Base-by-base conservation (phyloP, 1,140 invertebrate genomes). In the Drosophila jambulina region DNA sequence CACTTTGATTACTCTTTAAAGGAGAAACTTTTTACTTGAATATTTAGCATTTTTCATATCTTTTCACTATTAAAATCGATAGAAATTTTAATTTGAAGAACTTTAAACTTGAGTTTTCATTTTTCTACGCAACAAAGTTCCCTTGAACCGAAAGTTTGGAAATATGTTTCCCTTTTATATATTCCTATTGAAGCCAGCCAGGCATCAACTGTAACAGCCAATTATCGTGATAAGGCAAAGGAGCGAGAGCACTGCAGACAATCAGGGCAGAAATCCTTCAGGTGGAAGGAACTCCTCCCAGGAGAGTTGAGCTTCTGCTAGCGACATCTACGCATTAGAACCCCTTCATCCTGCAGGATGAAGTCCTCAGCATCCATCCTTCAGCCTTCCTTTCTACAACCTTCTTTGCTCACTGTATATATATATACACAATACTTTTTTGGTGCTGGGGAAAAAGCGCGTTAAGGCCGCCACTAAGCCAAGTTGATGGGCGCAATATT, bases 401-500 rank as follows among this genome's bases (percentile, higher is more conserved):
- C 13, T 25, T 46, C 21, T 7, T 4, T 42, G 15, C 62, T 32
- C 40, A 51, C 19, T 49, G 21, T 29, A 17, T 36, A 17, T 36
- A 17, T 12, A 21, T 25, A 36, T 36, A 13, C 4, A 7, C 2
- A 6, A 34, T 12, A 6, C 2, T 0, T 57, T 53, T 38, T 43
- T 46, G 21, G 19, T 17, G 13, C 3, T 27, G n/a, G 12, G 12
- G 25, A 4, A 12, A 36, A 36, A 48, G 42, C 48, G 53, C 74
- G 74, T 46, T 68, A 77, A 77, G 75, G 56, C 42, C 54, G 75
- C 75, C 54, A 60, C 46, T 77, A 78, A 77, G 75, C 74, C 75
- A 70, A 62, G 74, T 77, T 78, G 75, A 78, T 53, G 75, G 58
- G 43, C 63, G 58, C 23, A 70, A 78, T 78, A 69, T 78, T 78